A percentile compares a stretch with the other conserved stretches of the same genome.
Evolutionary conservation across 2,113 vertebrate species (phyloP).

Genomic region (Malaclemys terrapin): DNA sequence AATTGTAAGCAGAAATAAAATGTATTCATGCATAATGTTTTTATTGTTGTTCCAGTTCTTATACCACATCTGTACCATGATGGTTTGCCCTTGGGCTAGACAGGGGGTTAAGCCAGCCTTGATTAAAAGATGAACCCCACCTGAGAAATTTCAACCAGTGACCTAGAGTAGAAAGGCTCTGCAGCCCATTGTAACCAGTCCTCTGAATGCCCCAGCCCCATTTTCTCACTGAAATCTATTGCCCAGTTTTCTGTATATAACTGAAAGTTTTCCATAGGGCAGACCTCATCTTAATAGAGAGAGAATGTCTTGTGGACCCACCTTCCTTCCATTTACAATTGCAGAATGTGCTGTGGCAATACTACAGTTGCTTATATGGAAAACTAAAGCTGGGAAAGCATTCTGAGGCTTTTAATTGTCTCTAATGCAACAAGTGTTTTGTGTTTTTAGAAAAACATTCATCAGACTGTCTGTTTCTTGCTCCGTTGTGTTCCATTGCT

Average conservation of each 20-base stretch:
- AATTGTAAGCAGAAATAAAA: background rate
- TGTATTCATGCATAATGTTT: background rate
- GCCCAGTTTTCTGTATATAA: background rate
- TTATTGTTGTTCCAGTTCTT: background rate
- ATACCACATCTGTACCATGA: background rate
- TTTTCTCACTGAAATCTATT: background rate
- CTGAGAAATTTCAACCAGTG: background rate
- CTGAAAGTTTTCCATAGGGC: background rate
- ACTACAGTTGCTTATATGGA: background rate
- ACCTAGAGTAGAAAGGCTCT: background rate
- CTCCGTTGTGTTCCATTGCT: background rate
- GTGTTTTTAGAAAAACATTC: background rate
- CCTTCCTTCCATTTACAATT: background rate
- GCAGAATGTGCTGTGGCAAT: background rate
- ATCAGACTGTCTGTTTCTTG: background rate
- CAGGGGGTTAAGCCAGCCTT: background rate
- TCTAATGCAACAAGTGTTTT: background rate
- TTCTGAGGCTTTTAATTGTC: background rate
- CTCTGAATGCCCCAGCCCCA: background rate
- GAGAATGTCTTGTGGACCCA: background rate
- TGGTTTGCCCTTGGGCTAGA: background rate
- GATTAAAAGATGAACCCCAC: background rate
- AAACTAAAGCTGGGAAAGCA: background rate
- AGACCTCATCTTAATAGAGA: background rate
- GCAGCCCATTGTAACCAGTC: background rate